Conservation (phyloP, 2,113 vertebrate species). For the Corvus hawaiiensis region DNA sequence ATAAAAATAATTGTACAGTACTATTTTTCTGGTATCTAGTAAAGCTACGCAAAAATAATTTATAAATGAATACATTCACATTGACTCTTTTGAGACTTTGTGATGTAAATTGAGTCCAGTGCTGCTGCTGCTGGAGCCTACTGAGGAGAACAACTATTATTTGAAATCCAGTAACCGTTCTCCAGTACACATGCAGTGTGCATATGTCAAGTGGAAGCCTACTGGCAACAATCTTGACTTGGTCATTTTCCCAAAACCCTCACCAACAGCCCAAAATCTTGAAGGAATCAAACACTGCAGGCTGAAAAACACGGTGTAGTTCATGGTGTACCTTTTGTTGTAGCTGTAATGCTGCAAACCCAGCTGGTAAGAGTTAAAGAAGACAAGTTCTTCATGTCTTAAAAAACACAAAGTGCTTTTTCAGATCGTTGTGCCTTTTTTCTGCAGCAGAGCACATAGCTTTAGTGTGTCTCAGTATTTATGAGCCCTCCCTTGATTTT, state of each 20-base stretch:
- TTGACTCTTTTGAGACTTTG: not conserved
- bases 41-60: not conserved
- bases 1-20: not conserved
- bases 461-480: fast-evolving
- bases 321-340: not conserved
- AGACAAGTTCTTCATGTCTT: not conserved
- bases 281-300: not conserved
- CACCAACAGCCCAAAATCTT: not conserved
- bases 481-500: not conserved
- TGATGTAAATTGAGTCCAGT: not conserved
- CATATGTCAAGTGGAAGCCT: not conserved
- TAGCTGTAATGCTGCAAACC: not conserved
- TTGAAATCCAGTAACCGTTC: not conserved
- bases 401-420: not conserved
- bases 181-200: not conserved
- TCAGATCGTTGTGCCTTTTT: not conserved
- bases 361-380: not conserved
- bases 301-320: not conserved
- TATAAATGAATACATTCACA: not conserved
- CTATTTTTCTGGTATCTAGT: not conserved
- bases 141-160: not conserved
- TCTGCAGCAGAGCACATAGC: not conserved
- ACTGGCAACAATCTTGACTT: not conserved
- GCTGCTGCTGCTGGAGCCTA: not conserved
- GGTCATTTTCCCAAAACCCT: not conserved